Base-by-base conservation (phyloP, 2,797 vertebrate genomes). In the Cirrhinus molitorella region DNA sequence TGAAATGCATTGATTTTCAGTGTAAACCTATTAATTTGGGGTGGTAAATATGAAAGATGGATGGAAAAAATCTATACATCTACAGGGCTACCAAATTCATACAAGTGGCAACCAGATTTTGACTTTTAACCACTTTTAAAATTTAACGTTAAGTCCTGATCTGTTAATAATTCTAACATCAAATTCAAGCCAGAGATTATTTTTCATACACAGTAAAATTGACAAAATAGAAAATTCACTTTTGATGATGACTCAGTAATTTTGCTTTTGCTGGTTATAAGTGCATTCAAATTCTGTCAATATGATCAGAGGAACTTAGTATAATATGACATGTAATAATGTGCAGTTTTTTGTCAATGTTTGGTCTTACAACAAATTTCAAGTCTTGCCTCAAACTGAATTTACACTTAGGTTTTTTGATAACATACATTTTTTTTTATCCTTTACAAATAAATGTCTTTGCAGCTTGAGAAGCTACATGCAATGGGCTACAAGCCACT, bases 391-490 rank as follows among this genome's bases (percentile, higher is more conserved):
- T 63, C 59, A 63, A 63, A 31, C 28, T 65, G 63, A 65, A 65
- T 34, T 65, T 65, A 65, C 17, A 66, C 63, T 14, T 4, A 57
- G 5, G 7, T 63, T 66, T 66, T 34, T 37, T 21, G 31, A 34
- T 65, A 19, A 65, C 28, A 59, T 59, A 23, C 51, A 21, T 53
- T 21, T 53, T 9, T n/a, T 57, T 65, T 63, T 63, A 34, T 65
- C 61, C 16, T 63, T 63, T 34, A 63, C 61, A 61, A 16, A 28
- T 61, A 63, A 34, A 63, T 63, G 61, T 63, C 61, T 63, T 17
- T 34, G 61, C 63, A 66, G 31, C 63, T 66, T 66, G 63, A 66
- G 31, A 37, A 65, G 63, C 63, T 66, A 21, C 63, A 66, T 66
- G 63, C 31, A 2, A 66, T 66, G 17, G 63, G 31, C 63, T 66